phyloP scores from a whole-genome alignment of 2,113 vertebrate species.

The Corvus hawaiiensis region DNA sequence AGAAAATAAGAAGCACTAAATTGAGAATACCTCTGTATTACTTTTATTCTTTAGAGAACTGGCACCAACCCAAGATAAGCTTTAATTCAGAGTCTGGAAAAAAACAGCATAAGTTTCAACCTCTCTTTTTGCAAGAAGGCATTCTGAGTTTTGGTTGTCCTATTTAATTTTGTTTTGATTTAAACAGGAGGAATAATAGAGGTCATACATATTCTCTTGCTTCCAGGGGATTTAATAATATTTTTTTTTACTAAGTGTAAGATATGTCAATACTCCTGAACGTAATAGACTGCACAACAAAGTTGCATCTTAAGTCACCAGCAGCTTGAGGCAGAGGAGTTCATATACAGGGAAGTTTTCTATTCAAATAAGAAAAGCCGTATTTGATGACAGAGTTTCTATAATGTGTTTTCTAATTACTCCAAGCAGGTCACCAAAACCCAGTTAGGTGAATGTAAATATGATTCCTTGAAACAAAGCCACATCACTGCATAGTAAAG shows the following conservation, averaged over 20 bases:
- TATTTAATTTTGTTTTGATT: not conserved
- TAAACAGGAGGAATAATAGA: not conserved
- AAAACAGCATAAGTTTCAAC: not conserved
- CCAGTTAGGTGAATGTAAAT: not conserved
- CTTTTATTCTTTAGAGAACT: not conserved
- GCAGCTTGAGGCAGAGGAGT: not conserved
- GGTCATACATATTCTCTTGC: not conserved
- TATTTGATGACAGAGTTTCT: not conserved
- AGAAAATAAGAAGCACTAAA: not conserved
- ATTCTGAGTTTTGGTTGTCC: not conserved
- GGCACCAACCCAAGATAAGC: not conserved
- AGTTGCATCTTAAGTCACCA: not conserved
- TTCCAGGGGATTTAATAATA: not conserved
- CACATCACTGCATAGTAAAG: not conserved
- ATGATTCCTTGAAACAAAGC: slow-evolving; percentile 5
- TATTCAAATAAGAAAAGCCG: not conserved
- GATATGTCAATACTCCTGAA: not conserved
- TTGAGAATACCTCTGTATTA: not conserved
- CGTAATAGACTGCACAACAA: not conserved
- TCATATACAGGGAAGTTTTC: not conserved
- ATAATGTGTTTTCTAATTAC: not conserved
- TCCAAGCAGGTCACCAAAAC: not conserved
- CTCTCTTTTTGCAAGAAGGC: not conserved
- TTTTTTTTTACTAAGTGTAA: not conserved
- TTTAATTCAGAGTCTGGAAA: not conserved